These are phyloP conservation scores for Heterodera schachtii DNA, from an alignment of 1,140 invertebrate genomes.

Conservation along the genomic window DNA sequence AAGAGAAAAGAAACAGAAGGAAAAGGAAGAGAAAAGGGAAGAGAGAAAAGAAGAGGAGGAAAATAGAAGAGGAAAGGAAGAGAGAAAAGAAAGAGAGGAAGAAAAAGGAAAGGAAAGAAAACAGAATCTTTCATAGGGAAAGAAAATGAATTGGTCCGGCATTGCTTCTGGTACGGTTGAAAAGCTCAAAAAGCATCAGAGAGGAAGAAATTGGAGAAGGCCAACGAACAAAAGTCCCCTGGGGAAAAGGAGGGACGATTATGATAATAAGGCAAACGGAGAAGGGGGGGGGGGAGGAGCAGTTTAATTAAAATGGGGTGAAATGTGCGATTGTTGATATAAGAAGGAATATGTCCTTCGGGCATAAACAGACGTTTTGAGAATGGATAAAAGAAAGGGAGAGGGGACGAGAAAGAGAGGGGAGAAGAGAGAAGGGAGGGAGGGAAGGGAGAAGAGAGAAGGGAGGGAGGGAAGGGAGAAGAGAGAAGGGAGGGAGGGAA, in stretches of 20 bases:
- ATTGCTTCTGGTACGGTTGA: neutral
- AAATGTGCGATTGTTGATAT: neutral
- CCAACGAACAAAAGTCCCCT: neutral
- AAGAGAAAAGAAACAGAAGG: no score
- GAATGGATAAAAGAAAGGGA: neutral
- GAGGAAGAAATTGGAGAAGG: slow-evolving; percentile 16
- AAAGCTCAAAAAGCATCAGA: neutral
- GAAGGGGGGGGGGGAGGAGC: neutral
- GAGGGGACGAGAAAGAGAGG: neutral
- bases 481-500: no score
- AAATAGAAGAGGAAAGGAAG: neutral
- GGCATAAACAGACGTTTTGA: slow-evolving; percentile 2
- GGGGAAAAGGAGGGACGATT: slow-evolving; percentile 10
- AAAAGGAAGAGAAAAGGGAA: neutral
- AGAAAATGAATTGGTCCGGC: neutral
- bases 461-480: no score
- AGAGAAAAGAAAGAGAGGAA: neutral
- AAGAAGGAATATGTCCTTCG: neutral
- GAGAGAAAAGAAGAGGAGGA: neutral
- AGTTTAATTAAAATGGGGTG: neutral
- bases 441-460: no score
- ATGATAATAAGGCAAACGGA: neutral
- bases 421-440: no score
- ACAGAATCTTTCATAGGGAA: neutral
- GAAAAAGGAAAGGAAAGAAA: neutral